A percentile compares a stretch with the other conserved stretches of the same genome.
These are phyloP conservation scores for Sanderia malayensis DNA, from an alignment of 30 jellyfish, hydroid and myxozoan genomes.

Conservation along the genomic window DNA sequence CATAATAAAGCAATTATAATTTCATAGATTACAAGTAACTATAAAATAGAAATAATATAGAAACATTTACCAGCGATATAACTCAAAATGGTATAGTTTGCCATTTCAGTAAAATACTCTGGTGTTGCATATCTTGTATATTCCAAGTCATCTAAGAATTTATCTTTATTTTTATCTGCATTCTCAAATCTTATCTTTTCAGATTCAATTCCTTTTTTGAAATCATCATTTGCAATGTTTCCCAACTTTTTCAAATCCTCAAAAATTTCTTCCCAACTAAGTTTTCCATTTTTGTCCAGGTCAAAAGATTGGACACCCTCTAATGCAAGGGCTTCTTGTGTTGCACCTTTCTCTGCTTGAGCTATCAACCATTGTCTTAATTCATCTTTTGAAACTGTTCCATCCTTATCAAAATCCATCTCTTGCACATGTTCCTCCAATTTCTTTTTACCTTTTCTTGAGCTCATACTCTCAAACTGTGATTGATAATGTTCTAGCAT, in stretches of 20 bases:
- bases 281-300: slow-evolving; percentile 19
- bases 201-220: slow-evolving; percentile 41
- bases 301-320: slow-evolving; percentile 46
- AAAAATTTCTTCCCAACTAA: slow-evolving; percentile 58
- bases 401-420: slow-evolving; percentile 51
- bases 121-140: slow-evolving; percentile 59
- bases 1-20: neutral
- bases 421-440: slow-evolving; percentile 31
- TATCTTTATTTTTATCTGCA: slow-evolving; percentile 54
- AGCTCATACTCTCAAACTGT: slow-evolving; percentile 18
- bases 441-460: slow-evolving; percentile 21
- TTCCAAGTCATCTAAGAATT: slow-evolving; percentile 28
- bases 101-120: slow-evolving; percentile 52
- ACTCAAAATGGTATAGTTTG: slow-evolving; percentile 38
- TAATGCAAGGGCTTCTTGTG: slow-evolving; percentile 28
- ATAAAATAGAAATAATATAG: too few relatives aligned
- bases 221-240: slow-evolving; percentile 28
- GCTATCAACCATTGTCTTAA: slow-evolving; percentile 34
- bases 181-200: slow-evolving; percentile 48
- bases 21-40: neutral
- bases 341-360: slow-evolving; percentile 50
- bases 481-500: slow-evolving; percentile 35
- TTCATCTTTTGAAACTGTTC: slow-evolving; percentile 34
- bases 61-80: slow-evolving; percentile 45
- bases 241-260: slow-evolving; percentile 60